phyloP scores from a whole-genome alignment of 2,888 invertebrate species.

The Azorinus chamasolen region DNA sequence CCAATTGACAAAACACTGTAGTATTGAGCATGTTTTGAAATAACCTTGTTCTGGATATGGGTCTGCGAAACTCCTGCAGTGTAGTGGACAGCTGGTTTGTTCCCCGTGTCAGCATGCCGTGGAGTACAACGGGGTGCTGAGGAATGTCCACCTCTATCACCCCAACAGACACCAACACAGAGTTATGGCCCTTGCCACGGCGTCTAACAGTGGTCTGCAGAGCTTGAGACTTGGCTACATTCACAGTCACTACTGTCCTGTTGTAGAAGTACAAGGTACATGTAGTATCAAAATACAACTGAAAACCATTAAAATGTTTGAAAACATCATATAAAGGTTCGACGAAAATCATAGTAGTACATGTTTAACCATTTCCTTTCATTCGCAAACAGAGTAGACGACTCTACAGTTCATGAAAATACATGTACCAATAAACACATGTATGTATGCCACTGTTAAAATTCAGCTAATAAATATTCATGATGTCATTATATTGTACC shows the following conservation, averaged over 20 bases:
- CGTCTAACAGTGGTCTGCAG: conserved; percentile 94
- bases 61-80: conserved; percentile 90
- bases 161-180: conserved; percentile 94
- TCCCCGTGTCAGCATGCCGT: conserved; percentile 97
- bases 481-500: too few relatives aligned
- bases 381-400: too few relatives aligned
- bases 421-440: too few relatives aligned
- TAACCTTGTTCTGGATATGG: conserved; percentile 78
- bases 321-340: too few relatives aligned
- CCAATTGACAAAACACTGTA: too few relatives aligned
- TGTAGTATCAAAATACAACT: too few relatives aligned
- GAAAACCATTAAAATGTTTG: neutral
- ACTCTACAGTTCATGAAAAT: too few relatives aligned
- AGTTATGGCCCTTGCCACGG: conserved; percentile 91
- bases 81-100: conserved; percentile 97
- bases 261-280: neutral
- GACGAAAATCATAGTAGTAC: too few relatives aligned
- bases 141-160: conserved; percentile 98
- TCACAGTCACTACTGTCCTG: conserved; percentile 97
- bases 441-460: too few relatives aligned
- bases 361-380: too few relatives aligned
- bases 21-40: too few relatives aligned
- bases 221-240: conserved; percentile 96
- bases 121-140: conserved; percentile 98
- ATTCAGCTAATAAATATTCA: too few relatives aligned